Evolutionary conservation across 1,140 invertebrate species (phyloP).

Genomic region (Drosophila quadrilineata): DNA sequence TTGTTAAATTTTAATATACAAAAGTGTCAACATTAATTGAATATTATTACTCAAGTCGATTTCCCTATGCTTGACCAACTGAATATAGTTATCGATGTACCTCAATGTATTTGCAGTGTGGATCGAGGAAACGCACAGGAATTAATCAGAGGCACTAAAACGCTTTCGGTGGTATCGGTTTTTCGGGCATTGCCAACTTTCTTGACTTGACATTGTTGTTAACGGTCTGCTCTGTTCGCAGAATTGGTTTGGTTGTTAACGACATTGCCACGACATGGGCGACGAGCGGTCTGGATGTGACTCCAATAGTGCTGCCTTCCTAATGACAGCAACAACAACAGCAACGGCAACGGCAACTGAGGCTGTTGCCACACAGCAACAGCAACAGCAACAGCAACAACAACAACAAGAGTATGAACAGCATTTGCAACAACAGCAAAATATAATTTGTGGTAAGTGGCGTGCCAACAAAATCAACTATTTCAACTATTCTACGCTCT

Average conservation of each 20-base stretch:
- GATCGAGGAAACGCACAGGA: slow-evolving; percentile 15
- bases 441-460: slow-evolving; percentile 67
- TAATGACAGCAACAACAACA: slow-evolving; percentile 1
- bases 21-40: no score
- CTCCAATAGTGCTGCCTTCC: background rate
- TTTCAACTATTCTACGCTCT: slow-evolving; percentile 61
- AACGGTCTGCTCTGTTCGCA: slow-evolving; percentile 45
- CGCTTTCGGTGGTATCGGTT: slow-evolving; percentile 8
- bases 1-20: no score
- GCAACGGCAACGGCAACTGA: slow-evolving; percentile 3
- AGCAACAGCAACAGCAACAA: slow-evolving; percentile 11
- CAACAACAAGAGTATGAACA: slow-evolving; percentile 22
- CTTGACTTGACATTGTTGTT: slow-evolving; percentile 34
- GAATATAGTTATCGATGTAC: background rate
- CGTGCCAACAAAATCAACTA: slow-evolving; percentile 54
- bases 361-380: slow-evolving; percentile 5
- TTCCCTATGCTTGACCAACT: background rate
- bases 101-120: background rate
- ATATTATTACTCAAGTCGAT: no score
- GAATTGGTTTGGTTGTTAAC: slow-evolving; percentile 46
- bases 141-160: slow-evolving; percentile 43
- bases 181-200: slow-evolving; percentile 29
- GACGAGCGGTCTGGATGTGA: slow-evolving; percentile 57
- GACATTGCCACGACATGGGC: slow-evolving; percentile 60
- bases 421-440: slow-evolving; percentile 17